Evolutionary conservation across 1,140 invertebrate species (phyloP), one percentile per base, ranked within the genome.

Genomic region (Drosophila mauritiana): DNA sequence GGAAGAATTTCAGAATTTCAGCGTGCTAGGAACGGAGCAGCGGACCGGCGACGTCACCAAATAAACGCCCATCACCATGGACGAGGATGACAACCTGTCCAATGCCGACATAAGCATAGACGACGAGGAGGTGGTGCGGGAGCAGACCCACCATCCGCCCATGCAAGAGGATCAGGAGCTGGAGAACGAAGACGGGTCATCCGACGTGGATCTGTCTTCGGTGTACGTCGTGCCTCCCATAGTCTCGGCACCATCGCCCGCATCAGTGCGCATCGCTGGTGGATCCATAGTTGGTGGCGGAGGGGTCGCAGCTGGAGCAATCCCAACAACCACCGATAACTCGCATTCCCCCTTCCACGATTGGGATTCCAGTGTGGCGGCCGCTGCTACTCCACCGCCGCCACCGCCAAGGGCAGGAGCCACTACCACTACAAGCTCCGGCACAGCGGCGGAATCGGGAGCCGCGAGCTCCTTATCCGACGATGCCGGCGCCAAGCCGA

Each of bases 51-150:
- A 88, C 83, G 79, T 82, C 83, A 88, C 63, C 83, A 78, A 88
- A 77, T 65, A 59, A 73, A 59, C 52, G 52, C 37, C 20, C 37
- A 51, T 36, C 49, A 90, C 58, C 69, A 91, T 91, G 89, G 89
- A 91, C 70, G 88, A 91, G 67, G 88, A 91, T 81, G 84, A 91
- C 68, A 91, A 89, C 72, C 58, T 89, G 56, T 91, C 88, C 46
- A 90, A 88, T 84, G 79, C 76, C 63, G 84, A 91, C 63, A 91
- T 91, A 57, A 89, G 81, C 80, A 82, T 91, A 56, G 88, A 90
- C 55, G 88, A 83, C 3, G 88, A 73, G 22, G 81, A 85, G 15
- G 69, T 3, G n/a, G 39, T 15, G 17, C 58, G 51, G 20, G 75
- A 73, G 42, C 42, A 22, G 13, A 31, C 2, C 1, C 54, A 25